A percentile compares a stretch with the other conserved stretches of the same genome.
Conservation (phyloP, 2,113 vertebrate genomes). For the Cepphus grylle region DNA sequence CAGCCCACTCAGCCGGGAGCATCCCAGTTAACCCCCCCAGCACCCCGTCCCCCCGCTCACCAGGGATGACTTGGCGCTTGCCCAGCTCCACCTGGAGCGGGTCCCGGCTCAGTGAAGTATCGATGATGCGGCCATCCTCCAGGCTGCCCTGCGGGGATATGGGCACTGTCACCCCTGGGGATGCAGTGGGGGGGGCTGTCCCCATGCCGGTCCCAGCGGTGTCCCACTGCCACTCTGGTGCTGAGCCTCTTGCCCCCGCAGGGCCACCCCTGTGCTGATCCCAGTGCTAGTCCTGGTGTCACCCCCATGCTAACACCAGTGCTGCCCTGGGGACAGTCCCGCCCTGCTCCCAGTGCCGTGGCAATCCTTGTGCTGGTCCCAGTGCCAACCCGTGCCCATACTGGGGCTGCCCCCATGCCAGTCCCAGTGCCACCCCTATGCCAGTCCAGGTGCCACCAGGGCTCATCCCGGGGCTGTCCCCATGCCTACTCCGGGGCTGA, state of each 20-base stretch:
- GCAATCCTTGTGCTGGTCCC: not conserved
- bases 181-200: not conserved
- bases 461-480: not conserved
- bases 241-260: no score
- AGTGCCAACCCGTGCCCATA: not conserved
- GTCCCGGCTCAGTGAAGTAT: conserved; percentile 88
- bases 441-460: not conserved
- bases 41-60: conserved; percentile 55
- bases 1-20: no score
- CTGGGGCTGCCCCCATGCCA: not conserved
- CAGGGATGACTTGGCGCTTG: conserved; percentile 90
- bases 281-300: not conserved
- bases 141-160: conserved; percentile 81
- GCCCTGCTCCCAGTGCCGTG: fast-evolving
- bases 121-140: conserved; percentile 88
- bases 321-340: not conserved
- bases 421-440: not conserved
- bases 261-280: not conserved
- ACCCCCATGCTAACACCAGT: fast-evolving
- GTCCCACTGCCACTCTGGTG: not conserved
- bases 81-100: conserved; percentile 92
- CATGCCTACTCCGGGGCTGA: not conserved
- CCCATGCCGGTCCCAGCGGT: fast-evolving
- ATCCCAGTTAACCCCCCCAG: fast-evolving
- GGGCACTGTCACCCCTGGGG: fast-evolving